Conservation (phyloP, 2,888 invertebrate species). For the Tachina fera region DNA sequence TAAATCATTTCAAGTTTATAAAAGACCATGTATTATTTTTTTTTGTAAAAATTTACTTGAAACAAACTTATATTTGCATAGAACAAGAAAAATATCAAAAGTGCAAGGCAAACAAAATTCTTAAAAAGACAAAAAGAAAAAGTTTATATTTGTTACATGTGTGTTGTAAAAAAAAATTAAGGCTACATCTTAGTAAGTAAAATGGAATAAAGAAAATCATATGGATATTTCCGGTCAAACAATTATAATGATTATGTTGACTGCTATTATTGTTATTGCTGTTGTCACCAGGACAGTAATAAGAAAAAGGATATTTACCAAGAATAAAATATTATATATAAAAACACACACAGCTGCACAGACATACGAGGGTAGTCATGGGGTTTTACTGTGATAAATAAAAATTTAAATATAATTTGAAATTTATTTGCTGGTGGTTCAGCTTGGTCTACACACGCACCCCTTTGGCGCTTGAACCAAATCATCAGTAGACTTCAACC, state of each 20-base stretch:
- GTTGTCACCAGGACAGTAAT: constrained; percentile 8
- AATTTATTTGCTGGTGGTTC: no score
- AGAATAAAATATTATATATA: not conserved
- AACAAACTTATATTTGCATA: not conserved
- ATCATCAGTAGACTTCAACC: no score
- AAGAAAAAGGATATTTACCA: not conserved
- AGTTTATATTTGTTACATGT: not conserved
- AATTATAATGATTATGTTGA: constrained; percentile 53
- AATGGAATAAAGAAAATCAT: not conserved
- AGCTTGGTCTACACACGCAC: no score
- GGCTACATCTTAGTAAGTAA: no score
- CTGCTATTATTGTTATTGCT: constrained; percentile 44
- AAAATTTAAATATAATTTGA: no score
- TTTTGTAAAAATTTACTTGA: no score
- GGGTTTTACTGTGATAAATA: no score
- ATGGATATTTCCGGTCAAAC: constrained; percentile 55
- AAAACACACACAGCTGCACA: not conserved
- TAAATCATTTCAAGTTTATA: not conserved
- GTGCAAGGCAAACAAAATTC: not conserved
- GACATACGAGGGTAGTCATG: not conserved
- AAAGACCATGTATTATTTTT: not conserved
- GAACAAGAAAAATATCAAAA: not conserved
- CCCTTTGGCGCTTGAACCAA: no score
- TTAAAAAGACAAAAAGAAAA: not conserved
- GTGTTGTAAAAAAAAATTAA: not conserved